Evolutionary conservation across 2,888 invertebrate species (phyloP), one percentile per base, ranked within the genome.

Genomic region (Oligia strigilis): DNA sequence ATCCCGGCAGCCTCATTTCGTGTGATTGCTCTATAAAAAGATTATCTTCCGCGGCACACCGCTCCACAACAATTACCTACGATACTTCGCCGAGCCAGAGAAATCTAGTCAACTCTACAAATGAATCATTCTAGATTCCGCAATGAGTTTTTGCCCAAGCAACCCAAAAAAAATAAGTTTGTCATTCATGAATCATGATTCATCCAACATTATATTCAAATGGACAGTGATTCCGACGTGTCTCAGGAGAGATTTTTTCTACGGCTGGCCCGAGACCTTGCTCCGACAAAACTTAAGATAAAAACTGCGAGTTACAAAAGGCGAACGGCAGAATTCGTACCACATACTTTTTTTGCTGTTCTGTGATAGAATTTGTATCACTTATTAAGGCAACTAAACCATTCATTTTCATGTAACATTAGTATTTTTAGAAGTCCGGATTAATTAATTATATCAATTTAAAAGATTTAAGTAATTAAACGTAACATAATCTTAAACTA

Each of bases 21-120:
- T 60, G 78, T 73, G 84, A 90, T 90, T 87, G 84, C 89, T 89
- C 89, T 83, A 89, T 89, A 90, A 89, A 88, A 89, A 89, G 89
- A 90, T 90, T 90, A 89, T 89, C 87, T 83, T 65, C 66, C 66
- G 77, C 77, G 76, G 79, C 84, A 75, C 82, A 74, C 77, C 67
- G 81, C 77, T 81, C 76, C 80, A 64, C 83, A 78, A 85, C 83
- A 77, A 80, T 87, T 85, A 82, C 81, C 82, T 75, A 79, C 79
- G 67, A 73, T 52, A 72, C 66, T 75, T 65, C n/a, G 43, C 72
- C 65, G 52, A 75, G 79, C 49, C 66, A 72, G 82, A 73, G 81
- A 82, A 78, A 83, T 81, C 75, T 85, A 75, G 58, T 69, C 52
- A 74, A 77, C 82, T 72, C 29, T 62, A 70, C 49, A 75, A 77